A percentile compares a stretch with the other conserved stretches of the same genome.
phyloP scores from a whole-genome alignment of 1,140 invertebrate species.

The Micrasema minimum region DNA sequence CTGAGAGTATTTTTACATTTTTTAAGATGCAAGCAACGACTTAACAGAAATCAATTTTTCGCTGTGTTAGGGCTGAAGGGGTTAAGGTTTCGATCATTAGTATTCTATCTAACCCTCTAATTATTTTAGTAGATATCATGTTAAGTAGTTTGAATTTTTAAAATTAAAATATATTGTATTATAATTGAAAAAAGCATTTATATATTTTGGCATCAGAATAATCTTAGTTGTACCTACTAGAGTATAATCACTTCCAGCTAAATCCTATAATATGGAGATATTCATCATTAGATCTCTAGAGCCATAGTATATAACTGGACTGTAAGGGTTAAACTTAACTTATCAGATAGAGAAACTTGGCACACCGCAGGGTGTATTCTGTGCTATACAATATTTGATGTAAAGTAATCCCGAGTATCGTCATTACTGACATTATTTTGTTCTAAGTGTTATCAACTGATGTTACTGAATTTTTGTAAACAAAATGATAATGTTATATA shows the following conservation, averaged over 20 bases:
- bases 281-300: neutral
- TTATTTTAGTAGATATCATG: slow-evolving; percentile 25
- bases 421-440: slow-evolving; percentile 43
- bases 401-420: slow-evolving; percentile 24
- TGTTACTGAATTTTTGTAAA: slow-evolving; percentile 45
- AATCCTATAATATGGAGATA: neutral
- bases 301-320: slow-evolving; percentile 11
- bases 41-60: neutral
- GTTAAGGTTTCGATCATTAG: slow-evolving; percentile 30
- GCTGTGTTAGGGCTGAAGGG: slow-evolving; percentile 25
- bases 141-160: slow-evolving; percentile 18
- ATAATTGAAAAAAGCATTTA: neutral
- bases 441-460: slow-evolving; percentile 46
- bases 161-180: slow-evolving; percentile 28
- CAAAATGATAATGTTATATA: slow-evolving; percentile 43
- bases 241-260: neutral
- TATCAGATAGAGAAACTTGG: slow-evolving; percentile 7
- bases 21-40: no score
- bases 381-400: slow-evolving; percentile 38
- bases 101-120: slow-evolving; percentile 27
- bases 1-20: neutral
- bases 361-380: slow-evolving; percentile 30
- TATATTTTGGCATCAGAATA: slow-evolving; percentile 29
- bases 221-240: slow-evolving; percentile 9
- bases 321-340: slow-evolving; percentile 24